Base-by-base conservation (phyloP, 1,140 invertebrate genomes). In the Choristoneura fumiferana region DNA sequence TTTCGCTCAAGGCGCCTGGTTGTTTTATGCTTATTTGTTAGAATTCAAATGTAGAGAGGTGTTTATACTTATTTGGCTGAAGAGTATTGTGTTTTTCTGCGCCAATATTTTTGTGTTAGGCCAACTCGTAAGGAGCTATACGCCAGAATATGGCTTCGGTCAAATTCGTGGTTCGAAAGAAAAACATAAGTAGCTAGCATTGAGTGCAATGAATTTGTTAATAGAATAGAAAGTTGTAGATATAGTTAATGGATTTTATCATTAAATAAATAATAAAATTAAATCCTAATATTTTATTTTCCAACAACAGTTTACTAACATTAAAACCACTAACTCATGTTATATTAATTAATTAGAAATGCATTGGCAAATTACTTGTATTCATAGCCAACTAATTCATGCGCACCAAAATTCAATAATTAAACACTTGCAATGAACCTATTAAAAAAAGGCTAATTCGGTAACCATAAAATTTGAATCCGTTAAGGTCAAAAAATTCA, bases 11-110 rank as follows among this genome's bases (percentile, higher is more conserved):
- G 92, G 87, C 0, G 74, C 94, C 4, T 99, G 98, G 98, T 88
- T 99, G n/a, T 85, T 95, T 39, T 93, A 94, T 38, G 98, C 98
- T 0, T 99, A 98, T 89, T 90, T 94, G 34, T 89, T 99, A 14
- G 98, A 99, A 89, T 99, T 98, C 84, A 92, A 94, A 78, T 95
- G 95, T 13, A 80, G 92, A 58, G 94, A 98, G 84, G 95, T 95
- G 0, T 98, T 97, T 78, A 72, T 94, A 13, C 92, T 92, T 62
- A 93, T 97, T 63, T 97, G 96, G 93, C 62, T 94, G n/a, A 93
- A 94, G 67, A 89, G 95, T 57, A 84, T 95, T 12, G 83, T 94
- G 0, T 97, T 98, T 76, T 97, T 96, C 78, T 88, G 91, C 62
- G 91, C 92, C 5, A 96, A 97, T 82, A 90, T 96, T 63, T 94